phyloP scores from a whole-genome alignment of 2,113 vertebrate genomes.

The Cyrtonyx montezumae region DNA sequence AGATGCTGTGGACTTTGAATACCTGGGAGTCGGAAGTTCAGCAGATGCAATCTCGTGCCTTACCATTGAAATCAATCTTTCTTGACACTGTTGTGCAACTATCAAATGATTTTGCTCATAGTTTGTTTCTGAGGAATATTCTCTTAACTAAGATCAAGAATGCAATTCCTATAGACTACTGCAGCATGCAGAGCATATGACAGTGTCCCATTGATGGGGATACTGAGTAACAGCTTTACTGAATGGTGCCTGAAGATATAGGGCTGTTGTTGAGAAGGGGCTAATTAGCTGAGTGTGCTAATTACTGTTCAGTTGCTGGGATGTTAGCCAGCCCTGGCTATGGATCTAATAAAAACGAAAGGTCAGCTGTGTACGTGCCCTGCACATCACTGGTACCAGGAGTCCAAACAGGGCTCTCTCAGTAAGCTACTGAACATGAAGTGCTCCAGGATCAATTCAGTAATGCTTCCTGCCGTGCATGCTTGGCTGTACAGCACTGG shows the following conservation, averaged over 20 bases:
- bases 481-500: neutral
- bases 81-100: neutral
- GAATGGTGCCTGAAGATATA: neutral
- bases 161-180: neutral
- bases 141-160: neutral
- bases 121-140: neutral
- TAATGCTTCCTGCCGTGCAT: neutral
- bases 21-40: constrained; percentile 13
- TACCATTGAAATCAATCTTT: neutral
- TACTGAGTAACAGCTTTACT: neutral
- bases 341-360: neutral
- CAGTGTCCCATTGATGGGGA: neutral
- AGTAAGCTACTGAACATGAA: accelerated
- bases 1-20: neutral
- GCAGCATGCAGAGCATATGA: accelerated
- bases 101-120: neutral
- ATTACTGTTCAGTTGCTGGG: neutral
- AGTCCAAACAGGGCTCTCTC: neutral
- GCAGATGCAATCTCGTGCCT: constrained; percentile 2
- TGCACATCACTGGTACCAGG: neutral
- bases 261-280: neutral
- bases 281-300: neutral
- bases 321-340: neutral
- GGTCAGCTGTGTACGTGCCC: neutral
- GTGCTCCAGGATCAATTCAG: neutral